Conservation (phyloP, 2,113 vertebrate genomes). For the Cebus imitator region DNA sequence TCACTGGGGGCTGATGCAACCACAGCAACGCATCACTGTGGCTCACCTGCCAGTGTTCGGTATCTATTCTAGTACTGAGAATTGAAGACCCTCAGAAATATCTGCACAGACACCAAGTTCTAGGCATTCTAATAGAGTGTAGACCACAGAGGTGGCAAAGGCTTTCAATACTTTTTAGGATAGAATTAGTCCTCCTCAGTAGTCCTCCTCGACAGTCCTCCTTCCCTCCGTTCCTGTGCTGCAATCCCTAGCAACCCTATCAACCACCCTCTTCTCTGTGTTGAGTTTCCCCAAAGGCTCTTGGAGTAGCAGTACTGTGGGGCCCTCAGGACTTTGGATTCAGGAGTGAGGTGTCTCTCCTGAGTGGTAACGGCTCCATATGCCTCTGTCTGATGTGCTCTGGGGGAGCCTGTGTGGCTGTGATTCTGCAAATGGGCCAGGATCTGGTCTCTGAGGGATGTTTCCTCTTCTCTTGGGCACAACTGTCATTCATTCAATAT, state of each 20-base stretch:
- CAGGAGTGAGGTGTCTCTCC: not conserved
- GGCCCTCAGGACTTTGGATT: not conserved
- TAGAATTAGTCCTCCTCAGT: not conserved
- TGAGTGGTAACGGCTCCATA: too few relatives aligned
- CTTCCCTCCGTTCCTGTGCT: not conserved
- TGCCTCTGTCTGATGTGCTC: not conserved
- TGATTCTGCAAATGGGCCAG: rapidly evolving
- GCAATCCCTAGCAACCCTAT: not conserved
- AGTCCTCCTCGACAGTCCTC: not conserved
- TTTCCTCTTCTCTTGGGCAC: not conserved
- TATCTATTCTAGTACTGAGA: not conserved
- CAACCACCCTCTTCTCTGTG: not conserved
- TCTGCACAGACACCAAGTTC: not conserved
- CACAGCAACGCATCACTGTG: too few relatives aligned
- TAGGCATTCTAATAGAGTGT: not conserved
- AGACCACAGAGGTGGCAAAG: not conserved
- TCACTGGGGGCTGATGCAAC: not conserved
- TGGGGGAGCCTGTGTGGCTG: not conserved
- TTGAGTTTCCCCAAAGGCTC: not conserved
- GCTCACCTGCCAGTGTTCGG: not conserved
- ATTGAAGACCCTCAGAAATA: not conserved
- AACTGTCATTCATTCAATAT: not conserved
- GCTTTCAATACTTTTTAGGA: not conserved
- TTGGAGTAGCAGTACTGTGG: not conserved
- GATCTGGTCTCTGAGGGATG: too few relatives aligned